These are phyloP conservation scores for Romanogobio albipinnatus DNA, from an alignment of 2,113 vertebrate genomes.

Conservation along the genomic window DNA sequence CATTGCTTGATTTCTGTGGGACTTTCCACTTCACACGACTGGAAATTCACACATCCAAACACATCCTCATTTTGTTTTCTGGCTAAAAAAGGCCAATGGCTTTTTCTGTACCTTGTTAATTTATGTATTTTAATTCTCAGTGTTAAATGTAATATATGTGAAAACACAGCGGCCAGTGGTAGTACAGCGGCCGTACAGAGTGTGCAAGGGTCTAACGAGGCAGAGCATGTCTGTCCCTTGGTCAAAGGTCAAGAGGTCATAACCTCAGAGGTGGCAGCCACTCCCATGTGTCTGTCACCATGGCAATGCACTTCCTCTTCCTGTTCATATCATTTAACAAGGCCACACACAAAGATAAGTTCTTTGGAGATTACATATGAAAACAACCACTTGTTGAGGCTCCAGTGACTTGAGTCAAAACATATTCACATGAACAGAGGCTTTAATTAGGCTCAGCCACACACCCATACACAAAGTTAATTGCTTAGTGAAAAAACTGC, in stretches of 20 bases:
- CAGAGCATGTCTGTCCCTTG: conserved; percentile 11
- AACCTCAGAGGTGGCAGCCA: conserved; percentile 40
- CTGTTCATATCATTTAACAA: conserved; percentile 51
- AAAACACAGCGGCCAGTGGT: not conserved
- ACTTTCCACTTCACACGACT: not conserved
- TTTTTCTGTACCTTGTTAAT: not conserved
- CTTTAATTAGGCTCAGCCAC: conserved; percentile 18
- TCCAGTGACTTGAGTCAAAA: conserved; percentile 28
- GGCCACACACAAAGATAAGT: conserved; percentile 46
- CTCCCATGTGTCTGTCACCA: conserved; percentile 42
- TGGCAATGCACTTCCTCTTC: conserved; percentile 45
- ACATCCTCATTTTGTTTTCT: conserved; percentile 9
- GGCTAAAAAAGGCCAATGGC: not conserved
- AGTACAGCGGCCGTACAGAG: not conserved
- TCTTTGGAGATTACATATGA: conserved; percentile 24
- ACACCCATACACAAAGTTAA: not conserved
- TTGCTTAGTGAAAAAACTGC: not conserved
- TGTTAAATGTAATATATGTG: not conserved
- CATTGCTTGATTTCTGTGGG: conserved; percentile 13
- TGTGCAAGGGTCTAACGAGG: conserved; percentile 9
- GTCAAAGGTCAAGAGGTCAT: conserved; percentile 30
- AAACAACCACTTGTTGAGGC: not conserved
- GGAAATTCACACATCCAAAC: not conserved
- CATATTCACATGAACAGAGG: conserved; percentile 26
- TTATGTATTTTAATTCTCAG: not conserved